phyloP scores from a whole-genome alignment of 2,113 vertebrate species.

The Paratilapia polleni region DNA sequence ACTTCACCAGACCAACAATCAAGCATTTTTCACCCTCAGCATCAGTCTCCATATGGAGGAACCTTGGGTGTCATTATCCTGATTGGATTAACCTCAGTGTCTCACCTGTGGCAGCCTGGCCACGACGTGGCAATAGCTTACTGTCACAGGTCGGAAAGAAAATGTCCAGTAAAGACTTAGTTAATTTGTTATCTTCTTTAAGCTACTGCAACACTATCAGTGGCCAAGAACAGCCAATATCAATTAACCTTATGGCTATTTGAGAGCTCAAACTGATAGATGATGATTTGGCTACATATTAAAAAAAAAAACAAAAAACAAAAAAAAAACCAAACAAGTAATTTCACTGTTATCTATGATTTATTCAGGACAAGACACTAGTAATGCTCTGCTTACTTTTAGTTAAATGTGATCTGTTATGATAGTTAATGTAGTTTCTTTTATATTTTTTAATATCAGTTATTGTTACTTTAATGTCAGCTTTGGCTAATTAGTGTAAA shows the following conservation, averaged over 20 bases:
- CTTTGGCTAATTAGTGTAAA: neutral
- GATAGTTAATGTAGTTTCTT: neutral
- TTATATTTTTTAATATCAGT: neutral
- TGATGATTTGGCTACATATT: neutral
- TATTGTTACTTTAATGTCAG: neutral
- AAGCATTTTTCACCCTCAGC: neutral
- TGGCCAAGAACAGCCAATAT: neutral
- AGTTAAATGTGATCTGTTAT: neutral
- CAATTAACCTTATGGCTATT: neutral
- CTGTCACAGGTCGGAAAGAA: neutral
- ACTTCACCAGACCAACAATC: neutral
- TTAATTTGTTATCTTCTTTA: neutral
- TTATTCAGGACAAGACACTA: neutral
- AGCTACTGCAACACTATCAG: neutral
- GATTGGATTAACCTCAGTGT: constrained; percentile 27
- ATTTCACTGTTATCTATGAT: neutral
- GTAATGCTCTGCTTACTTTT: neutral
- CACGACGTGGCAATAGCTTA: constrained; percentile 22
- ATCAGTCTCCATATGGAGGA: neutral
- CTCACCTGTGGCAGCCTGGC: neutral
- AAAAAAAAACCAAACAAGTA: too few relatives aligned
- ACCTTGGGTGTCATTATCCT: constrained; percentile 8
- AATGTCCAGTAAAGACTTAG: neutral
- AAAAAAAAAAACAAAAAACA: too few relatives aligned
- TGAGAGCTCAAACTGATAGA: neutral